Evolutionary conservation across 2,888 invertebrate species (phyloP).

Genomic region (Beris morrisii): DNA sequence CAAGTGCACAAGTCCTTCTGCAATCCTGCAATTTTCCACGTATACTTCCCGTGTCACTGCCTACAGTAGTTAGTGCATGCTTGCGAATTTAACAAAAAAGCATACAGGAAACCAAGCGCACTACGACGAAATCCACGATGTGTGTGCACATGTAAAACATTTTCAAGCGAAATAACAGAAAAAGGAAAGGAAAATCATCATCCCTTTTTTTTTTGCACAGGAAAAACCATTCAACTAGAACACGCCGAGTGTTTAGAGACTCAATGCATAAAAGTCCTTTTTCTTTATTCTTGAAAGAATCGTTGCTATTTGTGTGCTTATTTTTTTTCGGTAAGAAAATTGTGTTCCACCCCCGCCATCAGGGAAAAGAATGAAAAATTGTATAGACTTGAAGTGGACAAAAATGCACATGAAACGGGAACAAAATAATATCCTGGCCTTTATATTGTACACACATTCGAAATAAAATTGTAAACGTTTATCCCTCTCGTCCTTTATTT

Average conservation of each 20-base stretch:
- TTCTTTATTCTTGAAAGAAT: slow-evolving; percentile 11
- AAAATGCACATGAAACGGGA: background rate
- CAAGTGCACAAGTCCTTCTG: slow-evolving; percentile 9
- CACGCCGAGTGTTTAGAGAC: slow-evolving; percentile 4
- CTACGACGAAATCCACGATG: background rate
- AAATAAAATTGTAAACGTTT: background rate
- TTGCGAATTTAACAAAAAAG: background rate
- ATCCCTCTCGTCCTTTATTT: slow-evolving; percentile 5
- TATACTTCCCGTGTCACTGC: background rate
- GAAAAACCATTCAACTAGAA: slow-evolving; percentile 34
- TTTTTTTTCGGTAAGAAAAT: background rate
- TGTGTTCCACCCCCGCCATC: background rate
- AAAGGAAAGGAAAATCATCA: no score
- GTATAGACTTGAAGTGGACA: slow-evolving; percentile 6
- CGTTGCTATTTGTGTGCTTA: background rate
- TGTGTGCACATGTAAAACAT: background rate
- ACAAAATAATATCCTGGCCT: no score
- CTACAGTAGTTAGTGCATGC: background rate
- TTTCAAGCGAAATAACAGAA: background rate
- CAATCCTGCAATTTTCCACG: no score
- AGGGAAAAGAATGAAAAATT: background rate
- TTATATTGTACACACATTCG: no score
- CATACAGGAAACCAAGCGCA: background rate
- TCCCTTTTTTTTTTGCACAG: slow-evolving; percentile 20
- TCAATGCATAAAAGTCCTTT: slow-evolving; percentile 32